These are phyloP conservation scores for Ciconia boyciana DNA, from an alignment of 2,113 vertebrate genomes.

Conservation along the genomic window DNA sequence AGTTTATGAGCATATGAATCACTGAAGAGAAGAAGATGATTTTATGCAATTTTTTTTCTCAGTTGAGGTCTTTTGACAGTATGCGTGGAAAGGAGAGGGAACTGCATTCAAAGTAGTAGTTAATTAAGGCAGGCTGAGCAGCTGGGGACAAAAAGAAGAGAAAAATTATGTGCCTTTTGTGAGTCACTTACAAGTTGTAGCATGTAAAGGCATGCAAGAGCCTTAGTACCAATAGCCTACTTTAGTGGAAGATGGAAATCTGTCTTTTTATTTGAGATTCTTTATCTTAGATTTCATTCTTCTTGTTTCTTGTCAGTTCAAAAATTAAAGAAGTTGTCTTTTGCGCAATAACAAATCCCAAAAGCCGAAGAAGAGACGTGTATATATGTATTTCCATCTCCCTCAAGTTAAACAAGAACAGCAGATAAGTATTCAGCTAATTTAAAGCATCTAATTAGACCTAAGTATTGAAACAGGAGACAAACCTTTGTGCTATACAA, in stretches of 20 bases:
- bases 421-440: background rate
- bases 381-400: background rate
- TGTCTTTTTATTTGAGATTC: background rate
- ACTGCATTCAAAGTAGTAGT: background rate
- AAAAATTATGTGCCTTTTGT: background rate
- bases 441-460: background rate
- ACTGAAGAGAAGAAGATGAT: background rate
- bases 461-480: background rate
- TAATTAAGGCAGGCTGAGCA: slow-evolving; percentile 7
- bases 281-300: background rate
- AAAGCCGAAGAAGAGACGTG: fast-evolving
- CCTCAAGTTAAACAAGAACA: background rate
- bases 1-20: background rate
- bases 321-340: background rate
- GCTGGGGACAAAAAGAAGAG: background rate
- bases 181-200: background rate
- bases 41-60: background rate
- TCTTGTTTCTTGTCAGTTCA: background rate
- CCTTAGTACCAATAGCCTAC: fast-evolving
- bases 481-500: background rate
- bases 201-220: background rate
- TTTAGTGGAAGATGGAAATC: background rate
- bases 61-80: background rate
- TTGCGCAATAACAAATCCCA: background rate
- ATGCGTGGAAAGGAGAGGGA: background rate